Evolutionary conservation across 2,797 vertebrate genomes (phyloP).

Genomic region (Apogon talboti): DNA sequence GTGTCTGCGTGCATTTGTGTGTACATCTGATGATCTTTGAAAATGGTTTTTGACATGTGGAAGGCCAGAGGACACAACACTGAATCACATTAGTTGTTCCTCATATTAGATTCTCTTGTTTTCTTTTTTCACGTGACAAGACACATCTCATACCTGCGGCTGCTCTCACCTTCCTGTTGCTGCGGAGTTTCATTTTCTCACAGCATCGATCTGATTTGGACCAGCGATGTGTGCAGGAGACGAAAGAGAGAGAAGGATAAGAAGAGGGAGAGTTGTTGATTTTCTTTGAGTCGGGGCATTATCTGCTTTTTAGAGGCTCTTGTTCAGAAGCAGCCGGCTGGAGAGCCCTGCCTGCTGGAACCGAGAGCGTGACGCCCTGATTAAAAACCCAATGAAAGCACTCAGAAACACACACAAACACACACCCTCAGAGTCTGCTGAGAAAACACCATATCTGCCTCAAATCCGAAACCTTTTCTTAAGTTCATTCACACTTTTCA

Average conservation of each 20-base stretch:
- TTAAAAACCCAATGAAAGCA: constrained; percentile 70
- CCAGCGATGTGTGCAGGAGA: constrained; percentile 21
- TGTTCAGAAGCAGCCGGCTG: constrained; percentile 69
- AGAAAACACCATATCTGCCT: constrained; percentile 18
- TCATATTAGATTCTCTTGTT: constrained; percentile 67
- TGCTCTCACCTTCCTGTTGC: constrained; percentile 47
- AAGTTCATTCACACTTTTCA: constrained; percentile 2
- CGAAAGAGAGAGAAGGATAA: constrained; percentile 14
- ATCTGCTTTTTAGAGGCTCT: constrained; percentile 68
- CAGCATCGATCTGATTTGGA: constrained; percentile 61
- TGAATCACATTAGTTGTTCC: constrained; percentile 62
- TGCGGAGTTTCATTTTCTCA: constrained; percentile 66
- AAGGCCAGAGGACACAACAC: constrained; percentile 59
- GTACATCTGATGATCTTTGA: constrained; percentile 49
- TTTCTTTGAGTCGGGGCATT: constrained; percentile 64
- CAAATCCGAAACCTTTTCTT: constrained; percentile 25
- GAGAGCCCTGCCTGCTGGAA: constrained; percentile 66
- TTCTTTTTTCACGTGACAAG: constrained; percentile 36
- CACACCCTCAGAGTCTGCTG: constrained; percentile 20
- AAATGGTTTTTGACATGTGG: constrained; percentile 63
- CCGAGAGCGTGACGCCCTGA: constrained; percentile 67
- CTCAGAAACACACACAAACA: constrained; percentile 13
- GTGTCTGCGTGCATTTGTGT: constrained; percentile 1
- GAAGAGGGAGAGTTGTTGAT: constrained; percentile 46
- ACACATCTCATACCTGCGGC: constrained; percentile 55